Percentiles rank a stretch among this genome's conserved stretches.
phyloP scores from a whole-genome alignment of 1,140 invertebrate genomes.

The Drosophila baimaii region DNA sequence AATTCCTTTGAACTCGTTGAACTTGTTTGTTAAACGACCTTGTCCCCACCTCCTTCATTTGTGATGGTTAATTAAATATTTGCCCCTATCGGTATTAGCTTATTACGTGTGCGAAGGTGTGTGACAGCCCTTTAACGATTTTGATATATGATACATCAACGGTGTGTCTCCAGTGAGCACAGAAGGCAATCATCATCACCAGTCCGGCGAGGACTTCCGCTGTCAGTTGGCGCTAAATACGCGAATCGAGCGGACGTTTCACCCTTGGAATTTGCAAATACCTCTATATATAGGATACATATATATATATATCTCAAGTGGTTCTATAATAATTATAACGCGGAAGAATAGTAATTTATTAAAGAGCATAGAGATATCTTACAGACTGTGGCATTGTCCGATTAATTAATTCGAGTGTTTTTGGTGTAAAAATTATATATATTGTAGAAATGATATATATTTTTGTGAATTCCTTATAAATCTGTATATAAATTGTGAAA shows the following conservation, averaged over 20 bases:
- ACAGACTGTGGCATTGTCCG: too few relatives aligned
- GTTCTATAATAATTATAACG: neutral
- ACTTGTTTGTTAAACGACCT: slow-evolving; percentile 47
- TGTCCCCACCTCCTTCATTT: slow-evolving; percentile 31
- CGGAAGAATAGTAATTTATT: too few relatives aligned
- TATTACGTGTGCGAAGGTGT: slow-evolving; percentile 58
- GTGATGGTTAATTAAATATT: slow-evolving; percentile 81
- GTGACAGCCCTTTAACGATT: slow-evolving; percentile 61
- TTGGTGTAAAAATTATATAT: too few relatives aligned
- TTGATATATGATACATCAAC: slow-evolving; percentile 58
- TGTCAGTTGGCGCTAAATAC: slow-evolving; percentile 52
- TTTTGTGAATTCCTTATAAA: neutral
- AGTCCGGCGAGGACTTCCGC: slow-evolving; percentile 26
- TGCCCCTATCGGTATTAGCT: slow-evolving; percentile 67
- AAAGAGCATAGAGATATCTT: too few relatives aligned
- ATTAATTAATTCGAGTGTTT: too few relatives aligned
- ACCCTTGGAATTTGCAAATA: neutral
- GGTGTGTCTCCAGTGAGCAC: slow-evolving; percentile 12
- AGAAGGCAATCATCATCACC: slow-evolving; percentile 39
- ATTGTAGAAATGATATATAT: too few relatives aligned
- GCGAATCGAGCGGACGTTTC: slow-evolving; percentile 54
- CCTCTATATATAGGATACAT: too few relatives aligned
- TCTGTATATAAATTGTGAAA: neutral
- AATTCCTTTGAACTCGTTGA: slow-evolving; percentile 25
- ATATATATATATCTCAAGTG: neutral